phyloP scores from a whole-genome alignment of 2,113 vertebrate species.

The Alethe diademata region DNA sequence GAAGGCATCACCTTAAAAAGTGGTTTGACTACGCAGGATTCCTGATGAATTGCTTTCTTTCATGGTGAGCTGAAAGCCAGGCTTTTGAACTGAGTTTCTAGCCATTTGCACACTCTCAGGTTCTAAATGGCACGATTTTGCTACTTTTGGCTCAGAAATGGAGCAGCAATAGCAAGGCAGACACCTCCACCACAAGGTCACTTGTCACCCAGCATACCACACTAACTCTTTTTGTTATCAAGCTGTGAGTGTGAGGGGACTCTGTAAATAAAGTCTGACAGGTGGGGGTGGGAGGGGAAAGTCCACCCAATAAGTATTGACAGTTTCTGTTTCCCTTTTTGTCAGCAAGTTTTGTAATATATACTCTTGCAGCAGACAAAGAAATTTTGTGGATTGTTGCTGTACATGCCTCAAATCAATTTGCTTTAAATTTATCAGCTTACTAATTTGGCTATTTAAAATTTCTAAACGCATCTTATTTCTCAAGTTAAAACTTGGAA shows the following conservation, averaged over 20 bases:
- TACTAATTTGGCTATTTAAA: not conserved
- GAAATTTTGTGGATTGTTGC: not conserved
- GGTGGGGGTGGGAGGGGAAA: not conserved
- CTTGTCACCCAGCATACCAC: not conserved
- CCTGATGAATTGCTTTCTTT: not conserved
- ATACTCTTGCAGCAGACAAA: not conserved
- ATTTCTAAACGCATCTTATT: not conserved
- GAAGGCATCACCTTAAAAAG: rapidly evolving
- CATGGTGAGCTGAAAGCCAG: not conserved
- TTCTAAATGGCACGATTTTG: not conserved
- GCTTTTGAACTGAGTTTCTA: not conserved
- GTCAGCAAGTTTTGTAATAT: not conserved
- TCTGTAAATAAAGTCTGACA: not conserved
- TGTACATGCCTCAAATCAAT: not conserved
- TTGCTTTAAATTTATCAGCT: not conserved
- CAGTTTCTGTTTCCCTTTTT: not conserved
- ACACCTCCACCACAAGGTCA: not conserved
- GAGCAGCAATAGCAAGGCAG: not conserved
- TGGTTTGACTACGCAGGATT: not conserved
- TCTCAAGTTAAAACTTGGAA: not conserved
- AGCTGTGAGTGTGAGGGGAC: not conserved
- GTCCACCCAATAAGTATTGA: not conserved
- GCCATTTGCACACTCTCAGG: not conserved
- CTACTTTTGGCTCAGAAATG: not conserved
- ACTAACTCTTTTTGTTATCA: not conserved